Base-by-base conservation (phyloP, 2,113 vertebrate species). In the Chitala chitala region DNA sequence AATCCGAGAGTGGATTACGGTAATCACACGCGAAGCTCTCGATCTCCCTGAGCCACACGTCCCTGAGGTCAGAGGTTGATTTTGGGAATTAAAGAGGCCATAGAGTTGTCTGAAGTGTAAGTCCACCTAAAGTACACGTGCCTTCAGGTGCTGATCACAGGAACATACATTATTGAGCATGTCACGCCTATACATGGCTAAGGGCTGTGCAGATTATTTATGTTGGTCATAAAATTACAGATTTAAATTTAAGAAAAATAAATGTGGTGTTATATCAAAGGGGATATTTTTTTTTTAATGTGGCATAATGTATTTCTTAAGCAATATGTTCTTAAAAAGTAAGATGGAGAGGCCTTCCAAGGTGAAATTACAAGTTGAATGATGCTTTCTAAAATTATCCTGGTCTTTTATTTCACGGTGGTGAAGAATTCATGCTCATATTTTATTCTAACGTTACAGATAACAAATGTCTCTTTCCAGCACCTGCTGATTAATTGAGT, bases 331-430 rank as follows among this genome's bases (percentile, higher is more conserved):
- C 79, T 85, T 83, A 85, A 83, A 79, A 84, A 83, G 78, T 77
- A 86, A 89, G 87, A 89, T 84, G 84, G 86, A 89, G 82, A 77
- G 81, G 81, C 82, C 82, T 86, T 85, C 44, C 82, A 85, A 86
- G 82, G 84, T 78, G 88, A 87, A 90, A 89, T 89, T 91, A 87
- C 87, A 90, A 87, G 87, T 89, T 87, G 87, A 91, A 86, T 87
- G 87, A 89, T 92, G 86, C 86, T 82, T 89, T 90, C 90, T 92
- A 92, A 92, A 92, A 91, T 91, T 91, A 92, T 89, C 89, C 86
- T 80, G 84, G 87, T 90, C 88, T 90, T 91, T 90, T 89, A 91
- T 90, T 88, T 90, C 83, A 86, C 44, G 76, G 78, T 82, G 85
- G 85, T 89, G 86, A 89, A 89, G 88, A 87, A 90, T 90, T 89